Percentiles rank a stretch among this genome's conserved stretches.
phyloP scores from a whole-genome alignment of 92 coral and sea anemone species.

The Muricea muricata region DNA sequence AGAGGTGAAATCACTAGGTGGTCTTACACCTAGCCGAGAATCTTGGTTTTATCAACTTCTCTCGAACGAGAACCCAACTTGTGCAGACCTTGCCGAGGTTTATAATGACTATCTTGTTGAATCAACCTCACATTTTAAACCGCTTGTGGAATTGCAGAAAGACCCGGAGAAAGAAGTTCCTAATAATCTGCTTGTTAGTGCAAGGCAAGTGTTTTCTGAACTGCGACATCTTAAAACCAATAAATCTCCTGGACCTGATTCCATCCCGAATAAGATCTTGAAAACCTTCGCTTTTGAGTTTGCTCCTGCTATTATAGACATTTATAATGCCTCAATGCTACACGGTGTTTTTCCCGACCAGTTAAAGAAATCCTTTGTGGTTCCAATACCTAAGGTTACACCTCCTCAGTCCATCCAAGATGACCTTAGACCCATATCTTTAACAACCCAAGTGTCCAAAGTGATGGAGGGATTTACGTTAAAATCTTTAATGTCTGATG shows the following conservation, averaged over 20 bases:
- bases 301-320: background rate
- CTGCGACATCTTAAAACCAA: conserved; percentile 20
- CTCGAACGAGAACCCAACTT: background rate
- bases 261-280: background rate
- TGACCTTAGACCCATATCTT: conserved; percentile 50
- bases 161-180: conserved; percentile 10
- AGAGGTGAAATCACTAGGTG: no score
- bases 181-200: background rate
- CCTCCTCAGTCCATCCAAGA: conserved; percentile 44
- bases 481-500: no score
- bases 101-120: background rate
- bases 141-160: background rate
- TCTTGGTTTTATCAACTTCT: no score
- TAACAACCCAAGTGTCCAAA: conserved; percentile 13
- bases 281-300: background rate
- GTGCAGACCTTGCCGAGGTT: background rate
- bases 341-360: conserved; percentile 41
- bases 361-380: conserved; percentile 39
- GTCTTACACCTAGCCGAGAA: no score
- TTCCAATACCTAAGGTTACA: conserved; percentile 43
- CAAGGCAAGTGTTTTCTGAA: conserved; percentile 13
- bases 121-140: conserved; percentile 1
- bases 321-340: background rate
- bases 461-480: no score
- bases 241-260: background rate